Evolutionary conservation across 2,797 vertebrate species (phyloP).

Genomic region (Cirrhinus mrigala): DNA sequence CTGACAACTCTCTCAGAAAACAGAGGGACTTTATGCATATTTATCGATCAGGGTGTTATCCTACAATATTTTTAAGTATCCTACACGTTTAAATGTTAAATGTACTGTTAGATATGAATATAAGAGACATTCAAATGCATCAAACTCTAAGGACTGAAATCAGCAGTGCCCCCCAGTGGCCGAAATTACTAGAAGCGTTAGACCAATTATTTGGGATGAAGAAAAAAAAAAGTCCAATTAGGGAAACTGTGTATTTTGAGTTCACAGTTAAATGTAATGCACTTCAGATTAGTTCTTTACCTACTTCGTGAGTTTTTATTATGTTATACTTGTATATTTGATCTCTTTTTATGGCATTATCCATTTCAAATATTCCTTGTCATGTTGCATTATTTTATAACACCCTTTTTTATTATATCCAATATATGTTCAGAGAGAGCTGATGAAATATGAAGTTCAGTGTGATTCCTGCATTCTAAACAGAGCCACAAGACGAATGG

Average conservation of each 20-base stretch:
- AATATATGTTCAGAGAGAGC: not conserved
- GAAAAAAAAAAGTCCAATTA: not conserved
- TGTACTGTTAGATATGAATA: too few relatives aligned
- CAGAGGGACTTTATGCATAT: not conserved
- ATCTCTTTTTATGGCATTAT: not conserved
- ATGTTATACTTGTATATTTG: not conserved
- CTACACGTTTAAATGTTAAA: not conserved
- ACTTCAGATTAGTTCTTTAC: not conserved
- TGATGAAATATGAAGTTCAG: not conserved
- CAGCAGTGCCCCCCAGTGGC: constrained; percentile 11
- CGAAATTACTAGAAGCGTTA: not conserved
- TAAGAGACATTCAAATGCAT: too few relatives aligned
- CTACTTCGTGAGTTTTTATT: not conserved
- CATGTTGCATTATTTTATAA: not conserved
- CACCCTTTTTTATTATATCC: not conserved
- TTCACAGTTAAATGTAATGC: not conserved
- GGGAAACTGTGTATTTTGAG: not conserved
- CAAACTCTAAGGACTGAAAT: not conserved
- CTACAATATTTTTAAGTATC: not conserved
- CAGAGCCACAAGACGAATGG: not conserved
- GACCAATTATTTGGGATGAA: not conserved
- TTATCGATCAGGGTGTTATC: not conserved
- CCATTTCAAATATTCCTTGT: not conserved
- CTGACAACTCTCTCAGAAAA: not conserved
- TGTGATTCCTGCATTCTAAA: not conserved